A percentile compares a stretch with the other conserved stretches of the same genome.
Evolutionary conservation across 1,140 invertebrate genomes (phyloP).

Genomic region (Piezodorus guildinii): DNA sequence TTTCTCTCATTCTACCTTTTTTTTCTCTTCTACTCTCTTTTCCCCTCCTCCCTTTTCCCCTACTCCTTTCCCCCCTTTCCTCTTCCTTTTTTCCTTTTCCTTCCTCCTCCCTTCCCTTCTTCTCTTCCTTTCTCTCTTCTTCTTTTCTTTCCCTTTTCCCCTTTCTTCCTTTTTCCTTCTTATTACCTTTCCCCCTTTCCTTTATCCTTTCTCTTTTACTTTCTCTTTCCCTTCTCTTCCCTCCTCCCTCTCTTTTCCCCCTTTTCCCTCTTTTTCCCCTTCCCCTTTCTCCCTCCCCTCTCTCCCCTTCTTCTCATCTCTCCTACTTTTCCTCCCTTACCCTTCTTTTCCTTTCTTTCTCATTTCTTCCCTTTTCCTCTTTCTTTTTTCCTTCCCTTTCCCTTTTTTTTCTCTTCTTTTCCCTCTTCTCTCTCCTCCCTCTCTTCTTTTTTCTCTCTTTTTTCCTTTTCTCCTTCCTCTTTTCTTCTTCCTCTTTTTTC

Average conservation of each 20-base stretch:
- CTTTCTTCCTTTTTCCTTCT: no score
- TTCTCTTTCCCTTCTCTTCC: neutral
- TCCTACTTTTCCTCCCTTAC: neutral
- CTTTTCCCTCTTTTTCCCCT: neutral
- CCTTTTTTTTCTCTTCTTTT: neutral
- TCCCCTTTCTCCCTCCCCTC: neutral
- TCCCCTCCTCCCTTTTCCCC: no score
- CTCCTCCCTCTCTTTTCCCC: neutral
- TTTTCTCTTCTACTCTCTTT: no score
- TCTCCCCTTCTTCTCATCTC: neutral
- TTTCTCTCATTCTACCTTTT: no score
- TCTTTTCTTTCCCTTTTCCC: no score
- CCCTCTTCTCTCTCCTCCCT: neutral
- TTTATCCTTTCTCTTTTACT: no score
- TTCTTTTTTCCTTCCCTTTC: neutral
- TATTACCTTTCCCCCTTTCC: no score
- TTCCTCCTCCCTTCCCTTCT: no score
- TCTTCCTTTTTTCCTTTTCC: no score
- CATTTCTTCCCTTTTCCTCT: neutral
- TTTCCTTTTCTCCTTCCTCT: neutral
- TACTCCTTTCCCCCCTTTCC: no score
- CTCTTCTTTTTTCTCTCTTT: neutral
- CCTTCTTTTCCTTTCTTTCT: neutral
- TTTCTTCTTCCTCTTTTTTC: neutral
- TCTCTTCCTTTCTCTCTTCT: no score